Base-by-base conservation (phyloP, 2,888 invertebrate genomes). In the Aelia acuminata region DNA sequence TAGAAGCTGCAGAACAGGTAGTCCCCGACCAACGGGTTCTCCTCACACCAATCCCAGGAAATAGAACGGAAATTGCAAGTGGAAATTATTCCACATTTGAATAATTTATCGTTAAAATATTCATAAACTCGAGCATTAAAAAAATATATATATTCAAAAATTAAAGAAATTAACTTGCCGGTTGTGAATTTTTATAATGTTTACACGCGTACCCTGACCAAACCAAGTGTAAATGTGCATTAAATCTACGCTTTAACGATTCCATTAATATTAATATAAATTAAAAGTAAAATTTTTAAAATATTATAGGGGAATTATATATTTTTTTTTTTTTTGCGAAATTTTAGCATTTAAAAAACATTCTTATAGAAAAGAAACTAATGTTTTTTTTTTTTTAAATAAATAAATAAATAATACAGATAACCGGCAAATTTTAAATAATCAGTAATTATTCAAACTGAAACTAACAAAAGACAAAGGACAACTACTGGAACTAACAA, bases 1-100 rank as follows among this genome's bases (percentile, higher is more conserved):
- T 80, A 43, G 80, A 80, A 80, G 80, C 80, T 80, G 80, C 80
- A 80, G 80, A 80, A 80, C 80, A 43, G 80, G 80, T 80, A 80
- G 80, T 53, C 53, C 53, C 53, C 75, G 20, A 4, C 31, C 63
- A 63, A 80, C 80, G 80, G 43, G 80, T 80, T 80, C 39, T 80
- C 18, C 22, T 39, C 80, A 20, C 43, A 43, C 43, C 80, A 39
- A 80, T 80, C 31, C 63, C 80, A 80, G 80, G 39, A 80, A 80
- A 39, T 80, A n/a, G 80, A 80, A 80, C 80, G 80, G 80, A 80
- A 80, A 80, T 80, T 80, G 80, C 80, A 80, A 80, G 80, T 43
- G 39, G 80, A 80, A 43, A 80, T 43, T 43, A 43, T 80, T 43
- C 39, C 22, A 20, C 43, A 80, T 80, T 43, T 80, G 22, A 80